Evolutionary conservation across 2,113 vertebrate species (phyloP), one percentile per base, ranked within the genome.

Genomic region (Hucho hucho): DNA sequence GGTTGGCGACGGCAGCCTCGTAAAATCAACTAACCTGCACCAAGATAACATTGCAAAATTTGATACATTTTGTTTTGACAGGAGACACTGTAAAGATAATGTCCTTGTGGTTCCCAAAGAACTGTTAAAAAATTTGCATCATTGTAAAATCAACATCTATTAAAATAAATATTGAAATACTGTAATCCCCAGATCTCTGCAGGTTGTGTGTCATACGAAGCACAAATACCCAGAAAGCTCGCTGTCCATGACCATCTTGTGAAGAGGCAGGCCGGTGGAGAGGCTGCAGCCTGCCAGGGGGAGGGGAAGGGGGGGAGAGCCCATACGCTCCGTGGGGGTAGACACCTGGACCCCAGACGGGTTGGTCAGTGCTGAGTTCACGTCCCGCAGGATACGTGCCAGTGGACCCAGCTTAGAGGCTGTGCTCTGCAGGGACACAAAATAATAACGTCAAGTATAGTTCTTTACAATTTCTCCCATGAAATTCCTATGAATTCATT

Each of bases 1-100:
- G 89, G 98, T 99, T 73, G 98, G 98, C 89, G 98, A 99, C n/a
- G 98, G 98, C 90, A 99, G 95, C 88, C 98, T 93, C 87, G 98
- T 99, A 93, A 99, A 98, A 90, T 99, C 97, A 90, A 98, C 95
- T 92, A 97, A 92, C 89, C 97, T 99, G 92, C 18, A 58, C 6
- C 91, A 68, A 16, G 29, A n/a, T 3, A 37, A 32, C 16, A 32
- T 12, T 26, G 11, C n/a, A 7, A 32, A 96, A 1, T 96, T 91
- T 49, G 96, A 95, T 0, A 18, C 12, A 53, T 53, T 11, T 53
- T 18, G 16, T 53, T 18, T 53, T 18, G 49, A 53, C 16, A 3
- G 1, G 49, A 53, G 49, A 18, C 49, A 43, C 37, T 53, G 16
- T 53, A 53, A 14, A 53, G 49, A 53, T 9, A 43, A 43, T 43